phyloP scores from a whole-genome alignment of 2,797 vertebrate species.

The Brachyrhaphis roseni region DNA sequence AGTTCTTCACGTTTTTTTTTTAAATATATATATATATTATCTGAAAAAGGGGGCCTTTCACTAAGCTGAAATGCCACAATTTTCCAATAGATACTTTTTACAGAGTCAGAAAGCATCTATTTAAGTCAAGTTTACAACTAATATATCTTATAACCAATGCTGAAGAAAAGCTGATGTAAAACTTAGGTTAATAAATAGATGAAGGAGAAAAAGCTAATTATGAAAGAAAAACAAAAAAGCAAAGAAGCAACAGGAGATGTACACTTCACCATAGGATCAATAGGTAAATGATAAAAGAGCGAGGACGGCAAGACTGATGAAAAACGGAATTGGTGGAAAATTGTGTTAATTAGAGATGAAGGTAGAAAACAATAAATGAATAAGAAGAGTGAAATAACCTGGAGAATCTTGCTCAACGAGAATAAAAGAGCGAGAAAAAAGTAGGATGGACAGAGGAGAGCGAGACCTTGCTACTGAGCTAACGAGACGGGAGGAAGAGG shows the following conservation, averaged over 20 bases:
- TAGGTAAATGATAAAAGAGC: conserved; percentile 27
- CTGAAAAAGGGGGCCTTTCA: neutral
- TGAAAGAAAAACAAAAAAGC: conserved; percentile 24
- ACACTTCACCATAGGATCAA: conserved; percentile 9
- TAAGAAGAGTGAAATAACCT: conserved; percentile 11
- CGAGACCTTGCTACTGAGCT: conserved; percentile 69
- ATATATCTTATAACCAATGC: conserved; percentile 21
- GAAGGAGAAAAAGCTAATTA: conserved; percentile 25
- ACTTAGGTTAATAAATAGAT: conserved; percentile 41
- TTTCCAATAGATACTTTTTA: neutral
- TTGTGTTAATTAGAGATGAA: conserved; percentile 29
- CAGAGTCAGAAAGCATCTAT: too few species aligned
- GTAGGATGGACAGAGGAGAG: conserved; percentile 53
- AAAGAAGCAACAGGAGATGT: conserved; percentile 20
- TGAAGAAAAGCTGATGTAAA: conserved; percentile 38
- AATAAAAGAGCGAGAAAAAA: conserved; percentile 49
- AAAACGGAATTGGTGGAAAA: conserved; percentile 32
- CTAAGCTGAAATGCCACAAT: neutral
- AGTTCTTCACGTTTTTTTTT: neutral
- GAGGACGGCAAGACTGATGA: conserved; percentile 16
- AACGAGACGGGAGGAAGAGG: conserved; percentile 65
- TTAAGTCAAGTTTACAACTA: conserved; percentile 19
- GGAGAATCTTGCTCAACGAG: conserved; percentile 21
- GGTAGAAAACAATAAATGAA: conserved; percentile 28
- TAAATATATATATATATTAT: neutral